These are phyloP conservation scores for Drosophila niveifrons DNA, from an alignment of 2,888 invertebrate genomes.

Conservation along the genomic window DNA sequence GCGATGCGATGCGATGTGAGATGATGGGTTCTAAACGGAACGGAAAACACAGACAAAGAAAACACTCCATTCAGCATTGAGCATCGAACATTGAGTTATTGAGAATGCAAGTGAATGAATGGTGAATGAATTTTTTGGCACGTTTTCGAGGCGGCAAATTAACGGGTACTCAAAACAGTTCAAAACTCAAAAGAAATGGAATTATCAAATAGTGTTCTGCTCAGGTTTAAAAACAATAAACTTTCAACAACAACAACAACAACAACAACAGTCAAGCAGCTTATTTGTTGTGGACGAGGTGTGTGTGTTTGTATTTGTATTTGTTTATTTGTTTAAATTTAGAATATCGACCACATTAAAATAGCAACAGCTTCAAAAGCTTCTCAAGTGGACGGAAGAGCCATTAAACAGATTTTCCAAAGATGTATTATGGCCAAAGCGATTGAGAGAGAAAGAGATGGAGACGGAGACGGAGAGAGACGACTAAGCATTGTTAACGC, in stretches of 20 bases:
- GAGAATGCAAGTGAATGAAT: constrained; percentile 22
- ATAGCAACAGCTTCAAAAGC: constrained; percentile 78
- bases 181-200: constrained; percentile 33
- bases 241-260: constrained; percentile 59
- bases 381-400: constrained; percentile 69
- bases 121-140: constrained; percentile 68
- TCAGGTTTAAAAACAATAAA: constrained; percentile 76
- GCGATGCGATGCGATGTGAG: background rate
- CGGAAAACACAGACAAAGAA: constrained; percentile 5
- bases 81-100: constrained; percentile 11
- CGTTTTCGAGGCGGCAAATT: constrained; percentile 57
- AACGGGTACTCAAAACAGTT: constrained; percentile 62
- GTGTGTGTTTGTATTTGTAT: constrained; percentile 40
- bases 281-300: constrained; percentile 15
- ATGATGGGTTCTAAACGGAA: constrained; percentile 9
- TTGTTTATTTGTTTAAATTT: constrained; percentile 80
- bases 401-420: constrained; percentile 75
- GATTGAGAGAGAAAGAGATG: background rate
- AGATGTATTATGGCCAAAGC: constrained; percentile 70
- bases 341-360: constrained; percentile 79
- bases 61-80: constrained; percentile 36
- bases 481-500: constrained; percentile 56
- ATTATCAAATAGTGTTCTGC: constrained; percentile 64
- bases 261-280: constrained; percentile 23
- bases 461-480: background rate